Percentiles rank a stretch among this genome's conserved stretches.
phyloP scores from a whole-genome alignment of 2,797 vertebrate genomes.

The Coregonus sp. region DNA sequence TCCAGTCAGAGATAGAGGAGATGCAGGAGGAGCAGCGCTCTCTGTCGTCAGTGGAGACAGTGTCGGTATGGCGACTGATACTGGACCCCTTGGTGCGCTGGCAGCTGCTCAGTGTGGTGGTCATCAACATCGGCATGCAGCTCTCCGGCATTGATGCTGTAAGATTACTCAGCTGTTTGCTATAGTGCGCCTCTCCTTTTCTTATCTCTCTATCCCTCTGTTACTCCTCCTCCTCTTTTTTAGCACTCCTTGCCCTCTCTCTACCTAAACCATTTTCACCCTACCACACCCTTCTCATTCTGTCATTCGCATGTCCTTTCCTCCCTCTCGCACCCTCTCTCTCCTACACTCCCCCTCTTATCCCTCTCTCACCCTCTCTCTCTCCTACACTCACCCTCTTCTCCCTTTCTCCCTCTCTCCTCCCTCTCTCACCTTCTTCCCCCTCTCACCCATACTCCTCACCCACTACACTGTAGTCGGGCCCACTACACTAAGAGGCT shows the following conservation, averaged over 20 bases:
- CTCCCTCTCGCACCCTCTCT: background rate
- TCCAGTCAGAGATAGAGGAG: slow-evolving; percentile 85
- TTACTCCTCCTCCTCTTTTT: background rate
- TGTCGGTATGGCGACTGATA: slow-evolving; percentile 80
- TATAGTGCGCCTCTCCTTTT: background rate
- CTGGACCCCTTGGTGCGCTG: slow-evolving; percentile 76
- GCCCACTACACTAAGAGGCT: slow-evolving; percentile 40
- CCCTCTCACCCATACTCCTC: background rate
- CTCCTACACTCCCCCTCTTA: slow-evolving; percentile 3
- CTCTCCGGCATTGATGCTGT: slow-evolving; percentile 91
- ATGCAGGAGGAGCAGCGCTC: slow-evolving; percentile 88
- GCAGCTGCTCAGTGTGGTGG: slow-evolving; percentile 84
- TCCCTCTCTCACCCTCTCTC: background rate
- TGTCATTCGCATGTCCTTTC: background rate
- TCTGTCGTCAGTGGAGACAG: slow-evolving; percentile 73
- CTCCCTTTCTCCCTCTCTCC: background rate
- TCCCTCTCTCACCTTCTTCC: background rate
- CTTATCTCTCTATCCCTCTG: background rate
- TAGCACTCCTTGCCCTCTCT: background rate
- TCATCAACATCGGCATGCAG: slow-evolving; percentile 91
- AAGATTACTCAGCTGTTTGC: slow-evolving; percentile 54
- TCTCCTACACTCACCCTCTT: background rate
- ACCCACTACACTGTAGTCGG: slow-evolving; percentile 19
- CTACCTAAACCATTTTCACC: background rate
- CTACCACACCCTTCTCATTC: background rate